Conservation (phyloP, 2,113 vertebrate species). For the Triplophysa dalaica region DNA sequence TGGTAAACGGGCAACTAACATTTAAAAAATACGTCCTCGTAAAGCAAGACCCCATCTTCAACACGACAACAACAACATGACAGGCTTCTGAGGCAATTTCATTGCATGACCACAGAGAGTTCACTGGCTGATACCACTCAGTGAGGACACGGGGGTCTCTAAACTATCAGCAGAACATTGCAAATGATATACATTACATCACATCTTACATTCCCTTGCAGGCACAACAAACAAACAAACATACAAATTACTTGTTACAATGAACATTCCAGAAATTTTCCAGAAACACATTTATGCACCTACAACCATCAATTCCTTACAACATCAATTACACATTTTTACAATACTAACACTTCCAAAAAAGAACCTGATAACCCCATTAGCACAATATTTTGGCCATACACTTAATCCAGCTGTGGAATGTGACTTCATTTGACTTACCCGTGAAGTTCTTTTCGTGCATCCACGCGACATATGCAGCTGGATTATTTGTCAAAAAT, state of each 20-base stretch:
- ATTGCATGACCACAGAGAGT: slow-evolving; percentile 66
- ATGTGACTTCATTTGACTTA: slow-evolving; percentile 61
- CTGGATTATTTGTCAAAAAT: slow-evolving; percentile 52
- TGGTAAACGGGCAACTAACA: slow-evolving; percentile 5
- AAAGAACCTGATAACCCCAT: not conserved
- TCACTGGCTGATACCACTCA: slow-evolving; percentile 67
- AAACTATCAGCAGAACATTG: slow-evolving; percentile 45
- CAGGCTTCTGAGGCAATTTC: slow-evolving; percentile 64
- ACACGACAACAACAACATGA: slow-evolving; percentile 62
- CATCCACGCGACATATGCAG: slow-evolving; percentile 37
- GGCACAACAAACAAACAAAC: slow-evolving; percentile 17
- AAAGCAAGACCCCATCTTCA: slow-evolving; percentile 33
- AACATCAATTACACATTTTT: not conserved
- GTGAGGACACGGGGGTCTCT: slow-evolving; percentile 60
- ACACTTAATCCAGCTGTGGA: slow-evolving; percentile 15
- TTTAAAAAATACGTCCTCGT: slow-evolving; percentile 5
- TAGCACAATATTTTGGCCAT: not conserved
- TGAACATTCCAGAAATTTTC: not conserved
- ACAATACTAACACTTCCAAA: not conserved
- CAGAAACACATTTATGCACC: slow-evolving; percentile 2
- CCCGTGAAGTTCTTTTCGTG: slow-evolving; percentile 51
- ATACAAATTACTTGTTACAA: too few species aligned
- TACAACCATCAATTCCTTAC: not conserved
- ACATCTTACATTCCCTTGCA: not conserved
- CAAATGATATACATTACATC: slow-evolving; percentile 32